A percentile compares a stretch with the other conserved stretches of the same genome.
phyloP scores from a whole-genome alignment of 2,113 vertebrate species.

The Elanus axillaris region DNA sequence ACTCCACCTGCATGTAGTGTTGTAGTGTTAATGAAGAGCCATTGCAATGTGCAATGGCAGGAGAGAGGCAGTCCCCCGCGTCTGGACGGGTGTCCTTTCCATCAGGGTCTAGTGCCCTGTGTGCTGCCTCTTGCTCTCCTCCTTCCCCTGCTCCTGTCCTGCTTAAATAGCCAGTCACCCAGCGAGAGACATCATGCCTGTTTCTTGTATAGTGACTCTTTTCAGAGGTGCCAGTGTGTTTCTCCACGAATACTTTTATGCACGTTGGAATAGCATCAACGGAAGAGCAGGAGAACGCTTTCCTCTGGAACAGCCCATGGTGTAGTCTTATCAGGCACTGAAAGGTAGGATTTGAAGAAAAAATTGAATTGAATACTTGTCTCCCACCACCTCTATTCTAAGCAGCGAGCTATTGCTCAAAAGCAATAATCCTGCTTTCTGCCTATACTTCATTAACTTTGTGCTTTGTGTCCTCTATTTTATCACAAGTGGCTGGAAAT shows the following conservation, averaged over 20 bases:
- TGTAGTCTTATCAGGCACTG: neutral
- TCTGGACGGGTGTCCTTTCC: neutral
- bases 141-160: neutral
- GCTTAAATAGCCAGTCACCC: neutral
- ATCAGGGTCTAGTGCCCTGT: neutral
- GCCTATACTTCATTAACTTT: neutral
- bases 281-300: neutral
- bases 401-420: neutral
- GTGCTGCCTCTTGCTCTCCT: neutral
- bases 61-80: neutral
- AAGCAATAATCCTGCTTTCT: neutral
- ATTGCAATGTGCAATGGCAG: neutral
- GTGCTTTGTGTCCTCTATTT: neutral
- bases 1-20: fast-evolving
- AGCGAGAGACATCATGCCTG: fast-evolving
- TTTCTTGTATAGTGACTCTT: neutral
- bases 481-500: neutral
- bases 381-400: neutral
- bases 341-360: neutral
- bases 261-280: neutral
- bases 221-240: neutral
- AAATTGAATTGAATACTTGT: neutral
- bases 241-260: neutral
- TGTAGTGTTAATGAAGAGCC: neutral
- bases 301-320: neutral